Conservation (phyloP, 64 coral and sea anemone species). For the Dendrophyllia cribrosa region DNA sequence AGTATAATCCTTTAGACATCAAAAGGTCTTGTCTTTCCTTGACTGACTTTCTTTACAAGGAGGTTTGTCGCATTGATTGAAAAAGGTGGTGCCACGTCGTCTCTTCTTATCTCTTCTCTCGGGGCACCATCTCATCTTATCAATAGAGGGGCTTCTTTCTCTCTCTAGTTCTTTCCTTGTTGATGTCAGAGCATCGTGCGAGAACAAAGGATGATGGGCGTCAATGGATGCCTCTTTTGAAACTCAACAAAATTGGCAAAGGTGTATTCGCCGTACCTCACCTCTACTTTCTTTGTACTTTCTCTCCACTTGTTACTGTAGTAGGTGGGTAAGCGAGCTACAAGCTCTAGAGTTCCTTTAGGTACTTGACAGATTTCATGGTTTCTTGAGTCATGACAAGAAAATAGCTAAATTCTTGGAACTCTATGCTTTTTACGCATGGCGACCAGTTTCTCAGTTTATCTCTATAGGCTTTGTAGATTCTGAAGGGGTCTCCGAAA, state of each 20-base stretch:
- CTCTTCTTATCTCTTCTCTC: too few relatives aligned
- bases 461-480: constrained; percentile 62
- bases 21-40: constrained; percentile 11
- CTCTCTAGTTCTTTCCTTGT: too few relatives aligned
- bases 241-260: constrained; percentile 55
- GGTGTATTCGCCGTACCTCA: constrained; percentile 16
- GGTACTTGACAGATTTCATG: constrained; percentile 39
- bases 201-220: constrained; percentile 53
- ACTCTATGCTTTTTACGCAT: constrained; percentile 18
- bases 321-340: constrained; percentile 32
- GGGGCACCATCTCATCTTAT: too few relatives aligned
- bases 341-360: constrained; percentile 36
- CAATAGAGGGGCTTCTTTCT: neutral
- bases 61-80: neutral
- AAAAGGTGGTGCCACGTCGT: neutral
- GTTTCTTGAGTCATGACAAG: too few relatives aligned
- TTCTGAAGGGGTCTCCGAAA: constrained; percentile 54
- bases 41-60: neutral
- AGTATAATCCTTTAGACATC: constrained; percentile 42
- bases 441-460: too few relatives aligned
- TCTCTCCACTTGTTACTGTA: constrained; percentile 45
- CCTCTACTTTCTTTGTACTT: constrained; percentile 54
- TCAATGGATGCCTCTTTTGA: constrained; percentile 41
- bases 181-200: constrained; percentile 27
- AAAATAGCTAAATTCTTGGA: too few relatives aligned